Evolutionary conservation across 2,797 vertebrate genomes (phyloP).

Genomic region (Smutsia temminckii): DNA sequence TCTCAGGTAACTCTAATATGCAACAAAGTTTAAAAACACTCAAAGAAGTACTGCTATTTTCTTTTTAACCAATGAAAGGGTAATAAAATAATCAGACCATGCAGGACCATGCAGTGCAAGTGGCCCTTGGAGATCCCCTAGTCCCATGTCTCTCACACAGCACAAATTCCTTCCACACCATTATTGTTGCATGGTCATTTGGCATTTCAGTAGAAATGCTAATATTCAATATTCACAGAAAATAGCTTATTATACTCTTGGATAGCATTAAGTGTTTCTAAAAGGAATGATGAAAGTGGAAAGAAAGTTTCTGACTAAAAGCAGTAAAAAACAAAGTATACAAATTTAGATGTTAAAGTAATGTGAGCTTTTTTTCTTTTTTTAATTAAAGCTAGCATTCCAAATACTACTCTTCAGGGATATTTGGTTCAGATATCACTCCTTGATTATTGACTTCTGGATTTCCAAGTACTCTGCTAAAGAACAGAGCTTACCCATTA

Average conservation of each 20-base stretch:
- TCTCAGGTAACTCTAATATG: neutral
- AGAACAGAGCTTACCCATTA: neutral
- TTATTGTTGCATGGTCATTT: neutral
- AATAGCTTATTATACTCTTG: neutral
- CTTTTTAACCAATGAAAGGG: neutral
- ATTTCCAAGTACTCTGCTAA: slow-evolving; percentile 2
- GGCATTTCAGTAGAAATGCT: neutral
- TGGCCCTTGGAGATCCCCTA: neutral
- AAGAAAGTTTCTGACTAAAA: slow-evolving; percentile 44
- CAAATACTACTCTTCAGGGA: neutral
- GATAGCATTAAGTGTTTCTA: slow-evolving; percentile 13
- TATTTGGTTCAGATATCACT: neutral
- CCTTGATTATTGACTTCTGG: neutral
- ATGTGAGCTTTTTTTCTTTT: neutral
- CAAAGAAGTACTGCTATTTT: slow-evolving; percentile 10
- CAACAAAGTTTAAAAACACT: slow-evolving; percentile 9
- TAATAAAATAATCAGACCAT: slow-evolving; percentile 29
- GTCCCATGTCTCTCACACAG: neutral
- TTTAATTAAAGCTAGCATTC: neutral
- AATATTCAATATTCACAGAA: slow-evolving; percentile 21
- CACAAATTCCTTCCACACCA: neutral
- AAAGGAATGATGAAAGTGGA: slow-evolving; percentile 36
- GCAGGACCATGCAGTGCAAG: neutral
- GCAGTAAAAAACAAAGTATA: slow-evolving; percentile 32
- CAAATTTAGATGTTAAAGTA: neutral